Conservation (phyloP, 2,888 invertebrate species). For the Drosophila anomelani region DNA sequence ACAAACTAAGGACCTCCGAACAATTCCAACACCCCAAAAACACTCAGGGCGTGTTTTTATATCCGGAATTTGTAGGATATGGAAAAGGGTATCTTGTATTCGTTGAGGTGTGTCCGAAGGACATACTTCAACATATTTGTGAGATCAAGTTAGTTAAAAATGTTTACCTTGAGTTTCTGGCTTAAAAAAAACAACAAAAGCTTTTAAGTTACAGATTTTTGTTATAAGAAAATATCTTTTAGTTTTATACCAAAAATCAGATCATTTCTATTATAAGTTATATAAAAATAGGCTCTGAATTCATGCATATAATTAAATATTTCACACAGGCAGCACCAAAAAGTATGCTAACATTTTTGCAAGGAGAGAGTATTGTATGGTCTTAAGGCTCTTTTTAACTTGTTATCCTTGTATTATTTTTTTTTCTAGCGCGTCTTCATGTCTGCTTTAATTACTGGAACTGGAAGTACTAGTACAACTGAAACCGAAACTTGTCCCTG, state of each 20-base stretch:
- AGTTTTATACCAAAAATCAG: not conserved
- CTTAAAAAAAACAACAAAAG: not conserved
- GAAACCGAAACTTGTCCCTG: conserved; percentile 44
- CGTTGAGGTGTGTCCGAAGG: not conserved
- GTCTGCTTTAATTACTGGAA: conserved; percentile 69
- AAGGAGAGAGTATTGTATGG: not conserved
- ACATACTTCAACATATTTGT: not conserved
- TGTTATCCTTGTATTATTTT: conserved; percentile 19
- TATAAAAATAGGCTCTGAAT: not conserved
- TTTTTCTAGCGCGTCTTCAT: conserved; percentile 54
- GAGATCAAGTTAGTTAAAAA: not conserved
- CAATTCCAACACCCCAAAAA: conserved; percentile 35
- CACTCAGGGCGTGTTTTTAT: conserved; percentile 12
- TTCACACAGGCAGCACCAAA: not conserved
- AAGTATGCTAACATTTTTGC: not conserved
- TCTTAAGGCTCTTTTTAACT: not conserved
- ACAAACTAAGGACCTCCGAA: conserved; percentile 5
- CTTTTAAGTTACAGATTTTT: not conserved
- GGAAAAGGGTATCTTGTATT: not conserved
- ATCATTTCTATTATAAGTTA: not conserved
- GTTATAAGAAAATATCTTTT: no score
- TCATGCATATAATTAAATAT: no score
- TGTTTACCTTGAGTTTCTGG: not conserved
- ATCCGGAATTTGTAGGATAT: conserved; percentile 1
- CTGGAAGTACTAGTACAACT: conserved; percentile 33